Evolutionary conservation across 2,888 invertebrate genomes (phyloP), one percentile per base, ranked within the genome.

Genomic region (Galerucella calmariensis): DNA sequence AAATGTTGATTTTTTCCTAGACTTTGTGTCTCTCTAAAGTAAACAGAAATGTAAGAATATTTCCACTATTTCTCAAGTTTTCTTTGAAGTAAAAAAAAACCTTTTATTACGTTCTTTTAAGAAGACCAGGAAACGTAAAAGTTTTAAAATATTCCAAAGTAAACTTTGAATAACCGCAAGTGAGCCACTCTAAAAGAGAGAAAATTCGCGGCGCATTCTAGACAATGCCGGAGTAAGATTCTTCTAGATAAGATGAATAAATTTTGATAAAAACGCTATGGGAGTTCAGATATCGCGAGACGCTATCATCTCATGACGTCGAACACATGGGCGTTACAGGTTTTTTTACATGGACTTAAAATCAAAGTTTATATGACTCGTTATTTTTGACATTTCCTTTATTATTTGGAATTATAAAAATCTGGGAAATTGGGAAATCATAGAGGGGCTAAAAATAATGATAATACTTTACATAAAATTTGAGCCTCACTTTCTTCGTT

Each of bases 181-280:
- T 4, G 48, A 63, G 53, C 48, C 58, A 27, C 66, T 59, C 11
- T 24, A 48, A 58, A 41, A 66, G 51, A 59, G 66, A 71, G 71
- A 71, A 71, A 71, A 65, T 71, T 71, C 71, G 65, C 58, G 65
- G 58, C 65, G 58, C 56, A 56, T 56, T 65, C 41, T 65, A 65
- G 65, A 70, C 71, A 72, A 72, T 66, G 66, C 65, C 46, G 58
- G 59, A 58, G 66, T 41, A 35, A 74, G 72, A 75, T 72, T 72
- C 63, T 67, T 46, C 20, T 41, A 53, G 76, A 76, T 76, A 76
- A 76, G 76, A 76, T 76, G 76, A 73, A 68, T 69, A 68, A 73
- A 73, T 73, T 69, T 72, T 72, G 76, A 76, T 76, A 76, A 76
- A 73, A 68, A 71, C 70, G 67, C 68, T 67, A 71, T 68, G 65